Conservation (phyloP, 2,888 invertebrate genomes). For the Pseudoips prasinana region DNA sequence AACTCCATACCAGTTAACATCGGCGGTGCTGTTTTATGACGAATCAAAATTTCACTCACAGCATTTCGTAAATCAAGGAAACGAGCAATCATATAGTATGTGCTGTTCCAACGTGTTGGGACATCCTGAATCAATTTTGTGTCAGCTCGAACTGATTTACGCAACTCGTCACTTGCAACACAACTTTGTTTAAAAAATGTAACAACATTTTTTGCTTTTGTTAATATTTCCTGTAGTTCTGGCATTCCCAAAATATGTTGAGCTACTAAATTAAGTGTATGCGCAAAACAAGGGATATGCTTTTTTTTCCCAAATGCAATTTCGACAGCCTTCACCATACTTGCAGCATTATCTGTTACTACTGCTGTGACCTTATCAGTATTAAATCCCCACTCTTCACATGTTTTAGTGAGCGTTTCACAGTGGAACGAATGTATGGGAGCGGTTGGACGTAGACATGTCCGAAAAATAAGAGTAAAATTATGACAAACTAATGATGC, state of each 20-base stretch:
- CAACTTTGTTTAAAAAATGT: slow-evolving; percentile 33
- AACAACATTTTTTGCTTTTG: slow-evolving; percentile 32
- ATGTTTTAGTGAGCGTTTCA: slow-evolving; percentile 13
- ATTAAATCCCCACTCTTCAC: slow-evolving; percentile 5
- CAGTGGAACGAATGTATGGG: too few species aligned
- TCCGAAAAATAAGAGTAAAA: too few species aligned
- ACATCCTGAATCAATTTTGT: slow-evolving; percentile 32
- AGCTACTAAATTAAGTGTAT: slow-evolving; percentile 34
- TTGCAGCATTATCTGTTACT: slow-evolving; percentile 37
- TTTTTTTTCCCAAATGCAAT: slow-evolving; percentile 29
- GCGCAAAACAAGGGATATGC: slow-evolving; percentile 32
- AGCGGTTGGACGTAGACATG: too few species aligned
- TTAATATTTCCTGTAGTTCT: slow-evolving; percentile 22
- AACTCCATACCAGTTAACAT: slow-evolving; percentile 39
- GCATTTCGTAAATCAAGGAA: slow-evolving; percentile 33
- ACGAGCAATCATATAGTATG: slow-evolving; percentile 36
- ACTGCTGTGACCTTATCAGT: slow-evolving; percentile 30
- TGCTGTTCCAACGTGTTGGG: slow-evolving; percentile 32
- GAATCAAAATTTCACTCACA: slow-evolving; percentile 27
- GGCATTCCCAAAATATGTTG: slow-evolving; percentile 8
- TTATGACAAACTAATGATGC: too few species aligned
- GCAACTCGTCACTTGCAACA: slow-evolving; percentile 29
- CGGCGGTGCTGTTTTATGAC: slow-evolving; percentile 32
- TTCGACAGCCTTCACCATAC: slow-evolving; percentile 33
- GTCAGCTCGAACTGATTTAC: slow-evolving; percentile 24